These are phyloP conservation scores for Anolis carolinensis DNA, from an alignment of 2,113 vertebrate species.

Conservation along the genomic window DNA sequence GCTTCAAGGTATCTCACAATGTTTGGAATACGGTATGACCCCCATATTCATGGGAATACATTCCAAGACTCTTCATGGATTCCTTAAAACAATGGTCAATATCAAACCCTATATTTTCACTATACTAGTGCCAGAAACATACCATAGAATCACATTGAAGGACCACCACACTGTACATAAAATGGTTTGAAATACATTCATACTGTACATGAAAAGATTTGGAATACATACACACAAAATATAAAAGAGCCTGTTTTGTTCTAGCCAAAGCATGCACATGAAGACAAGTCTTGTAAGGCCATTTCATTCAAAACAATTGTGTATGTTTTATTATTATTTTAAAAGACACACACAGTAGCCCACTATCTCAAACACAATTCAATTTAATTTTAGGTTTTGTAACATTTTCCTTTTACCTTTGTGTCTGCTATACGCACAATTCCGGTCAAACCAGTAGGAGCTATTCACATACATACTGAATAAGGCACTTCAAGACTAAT, in stretches of 20 bases:
- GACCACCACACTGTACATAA: no score
- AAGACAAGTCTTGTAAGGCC: background rate
- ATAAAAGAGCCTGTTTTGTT: background rate
- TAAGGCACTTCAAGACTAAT: slow-evolving; percentile 43
- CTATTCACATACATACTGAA: slow-evolving; percentile 27
- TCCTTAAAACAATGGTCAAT: no score
- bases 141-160: no score
- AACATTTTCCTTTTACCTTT: slow-evolving; percentile 19
- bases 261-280: background rate
- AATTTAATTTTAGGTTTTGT: slow-evolving; percentile 25
- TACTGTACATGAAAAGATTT: background rate
- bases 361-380: slow-evolving; percentile 20
- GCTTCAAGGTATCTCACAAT: no score
- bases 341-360: background rate
- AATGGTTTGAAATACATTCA: background rate
- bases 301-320: background rate
- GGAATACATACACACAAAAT: background rate
- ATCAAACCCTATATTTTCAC: no score
- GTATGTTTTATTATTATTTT: slow-evolving; percentile 19
- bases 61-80: no score
- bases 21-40: no score
- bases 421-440: background rate
- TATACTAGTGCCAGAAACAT: no score
- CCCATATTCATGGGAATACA: no score
- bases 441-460: background rate